Base-by-base conservation (phyloP, 2,113 vertebrate genomes). In the Megaceryle torquata region DNA sequence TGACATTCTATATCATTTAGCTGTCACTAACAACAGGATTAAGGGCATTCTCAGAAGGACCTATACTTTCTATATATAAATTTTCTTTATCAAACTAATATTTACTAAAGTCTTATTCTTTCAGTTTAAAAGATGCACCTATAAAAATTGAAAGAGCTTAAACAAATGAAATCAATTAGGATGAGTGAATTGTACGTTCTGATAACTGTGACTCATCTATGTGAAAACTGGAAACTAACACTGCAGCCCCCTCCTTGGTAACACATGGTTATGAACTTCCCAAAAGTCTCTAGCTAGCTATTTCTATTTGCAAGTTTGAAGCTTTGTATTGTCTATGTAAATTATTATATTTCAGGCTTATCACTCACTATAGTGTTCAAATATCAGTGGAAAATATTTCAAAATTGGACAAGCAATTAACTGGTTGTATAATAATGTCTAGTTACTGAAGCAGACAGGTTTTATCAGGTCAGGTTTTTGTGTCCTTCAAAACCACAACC, bases 211-310 rank as follows among this genome's bases (percentile, higher is more conserved):
- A 95, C 76, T 96, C 95, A 91, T 50, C 50, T 70, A 53, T 7
- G 22, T 88, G 95, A 93, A 95, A 93, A 76, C 77, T 97, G 97
- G 95, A 97, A 80, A 81, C 64, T 12, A 13, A 57, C 37, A 46
- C 33, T 9, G 7, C 28, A 91, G 81, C 29, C 61, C 61, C 44
- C 93, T 91, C 48, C 93, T 91, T 70, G 26, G n/a, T 88, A 37
- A 86, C 63, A 51, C 26, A 24, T n/a, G 57, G 41, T 88, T 89
- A 81, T 28, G 53, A 68, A 60, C 63, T 82, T 85, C 26, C 59
- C 80, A 2, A 88, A 95, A 90, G 79, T 84, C 93, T 93, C 94
- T 93, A 89, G 91, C 69, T 97, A 90, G 50, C 91, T 93, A 79
- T 82, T 84, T 88, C 81, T 86, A 22, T 93, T 93, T 88, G 54